phyloP scores from a whole-genome alignment of 2,888 invertebrate species.

The Atethmia centrago region DNA sequence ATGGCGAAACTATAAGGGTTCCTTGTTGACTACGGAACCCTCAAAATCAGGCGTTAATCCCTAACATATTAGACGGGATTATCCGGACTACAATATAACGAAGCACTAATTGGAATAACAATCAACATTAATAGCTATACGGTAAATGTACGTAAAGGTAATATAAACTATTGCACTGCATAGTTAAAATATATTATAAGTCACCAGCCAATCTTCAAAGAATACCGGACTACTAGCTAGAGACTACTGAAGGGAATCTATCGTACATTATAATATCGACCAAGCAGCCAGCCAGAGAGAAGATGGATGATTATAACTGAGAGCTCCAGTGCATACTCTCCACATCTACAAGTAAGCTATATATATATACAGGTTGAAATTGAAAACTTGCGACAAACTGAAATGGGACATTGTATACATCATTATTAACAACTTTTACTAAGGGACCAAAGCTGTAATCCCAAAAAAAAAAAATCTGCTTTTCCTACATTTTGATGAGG shows the following conservation, averaged over 20 bases:
- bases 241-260: background rate
- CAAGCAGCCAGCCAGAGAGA: background rate
- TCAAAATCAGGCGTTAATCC: conserved; percentile 7
- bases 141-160: background rate
- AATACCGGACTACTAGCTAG: background rate
- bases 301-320: no score
- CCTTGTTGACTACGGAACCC: no score
- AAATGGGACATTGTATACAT: no score
- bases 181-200: background rate
- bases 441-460: no score
- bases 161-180: background rate
- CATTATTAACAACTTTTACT: no score
- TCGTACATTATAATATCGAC: background rate
- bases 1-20: no score
- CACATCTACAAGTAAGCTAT: background rate
- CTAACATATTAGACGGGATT: conserved; percentile 27
- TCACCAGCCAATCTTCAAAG: background rate
- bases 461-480: no score
- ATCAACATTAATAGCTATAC: conserved; percentile 3
- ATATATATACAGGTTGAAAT: no score
- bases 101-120: conserved; percentile 35
- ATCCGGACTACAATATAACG: conserved; percentile 17
- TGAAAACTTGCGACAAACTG: no score
- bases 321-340: background rate
- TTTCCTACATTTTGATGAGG: no score